Evolutionary conservation across 2,888 invertebrate genomes (phyloP).

Genomic region (Drosophila suboccidentalis): DNA sequence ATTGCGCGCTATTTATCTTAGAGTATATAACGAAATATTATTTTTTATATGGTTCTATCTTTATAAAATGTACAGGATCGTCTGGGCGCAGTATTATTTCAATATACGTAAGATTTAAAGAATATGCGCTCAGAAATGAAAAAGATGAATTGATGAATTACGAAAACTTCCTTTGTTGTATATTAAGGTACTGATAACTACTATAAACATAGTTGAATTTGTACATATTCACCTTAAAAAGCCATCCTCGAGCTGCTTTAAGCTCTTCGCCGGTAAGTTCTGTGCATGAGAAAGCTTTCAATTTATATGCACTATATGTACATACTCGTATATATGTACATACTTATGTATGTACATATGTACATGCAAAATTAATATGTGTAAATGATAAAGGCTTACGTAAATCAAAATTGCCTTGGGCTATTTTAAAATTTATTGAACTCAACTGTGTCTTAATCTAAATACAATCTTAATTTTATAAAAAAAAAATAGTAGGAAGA

Average conservation of each 20-base stretch:
- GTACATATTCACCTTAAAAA: too few relatives aligned
- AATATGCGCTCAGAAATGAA: not conserved
- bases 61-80: not conserved
- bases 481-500: constrained; percentile 11
- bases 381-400: not conserved
- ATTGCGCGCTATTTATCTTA: too few relatives aligned
- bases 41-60: too few relatives aligned
- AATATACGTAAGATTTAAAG: not conserved
- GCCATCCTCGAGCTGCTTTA: not conserved
- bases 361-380: not conserved
- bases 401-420: constrained; percentile 35
- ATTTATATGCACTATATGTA: not conserved
- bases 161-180: too few relatives aligned
- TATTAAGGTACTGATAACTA: too few relatives aligned
- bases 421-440: constrained; percentile 43
- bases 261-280: too few relatives aligned
- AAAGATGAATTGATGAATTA: not conserved
- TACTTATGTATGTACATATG: too few relatives aligned
- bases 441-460: constrained; percentile 41
- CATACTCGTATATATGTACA: too few relatives aligned
- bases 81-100: not conserved
- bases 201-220: not conserved
- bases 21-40: too few relatives aligned
- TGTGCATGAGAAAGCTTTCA: not conserved
- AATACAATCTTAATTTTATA: constrained; percentile 30